A percentile compares a stretch with the other conserved stretches of the same genome.
These are phyloP conservation scores for Epinotia bilunana DNA, from an alignment of 2,888 invertebrate species.

Conservation along the genomic window DNA sequence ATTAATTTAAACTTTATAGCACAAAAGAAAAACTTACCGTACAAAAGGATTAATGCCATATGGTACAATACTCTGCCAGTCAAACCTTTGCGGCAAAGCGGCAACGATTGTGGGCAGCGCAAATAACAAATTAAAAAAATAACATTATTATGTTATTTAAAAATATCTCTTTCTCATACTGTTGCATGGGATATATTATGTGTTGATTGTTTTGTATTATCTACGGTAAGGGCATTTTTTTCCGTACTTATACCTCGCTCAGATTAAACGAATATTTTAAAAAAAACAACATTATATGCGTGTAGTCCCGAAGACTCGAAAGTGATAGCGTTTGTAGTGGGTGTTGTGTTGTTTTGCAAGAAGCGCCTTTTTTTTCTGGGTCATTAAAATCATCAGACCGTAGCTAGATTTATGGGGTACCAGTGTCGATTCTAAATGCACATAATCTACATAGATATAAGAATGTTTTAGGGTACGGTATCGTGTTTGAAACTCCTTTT, in stretches of 20 bases:
- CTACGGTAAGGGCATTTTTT: neutral
- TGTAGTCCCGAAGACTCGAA: neutral
- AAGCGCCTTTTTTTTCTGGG: constrained; percentile 3
- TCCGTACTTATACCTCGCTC: too few species aligned
- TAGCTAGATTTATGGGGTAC: constrained; percentile 16
- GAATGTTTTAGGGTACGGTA: neutral
- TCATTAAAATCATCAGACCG: constrained; percentile 16
- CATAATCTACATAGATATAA: constrained; percentile 4
- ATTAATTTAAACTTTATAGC: too few species aligned
- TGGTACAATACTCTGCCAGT: too few species aligned
- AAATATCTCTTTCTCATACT: neutral
- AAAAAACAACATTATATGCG: too few species aligned
- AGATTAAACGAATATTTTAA: too few species aligned
- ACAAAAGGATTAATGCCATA: too few species aligned
- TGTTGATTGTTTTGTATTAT: neutral
- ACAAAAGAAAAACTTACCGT: too few species aligned
- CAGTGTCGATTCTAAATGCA: constrained; percentile 1
- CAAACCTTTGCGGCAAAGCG: too few species aligned
- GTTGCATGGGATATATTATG: neutral
- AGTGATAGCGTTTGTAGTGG: constrained; percentile 1
- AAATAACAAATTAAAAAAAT: too few species aligned
- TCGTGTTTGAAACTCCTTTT: neutral
- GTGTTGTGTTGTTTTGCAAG: neutral
- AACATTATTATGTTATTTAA: too few species aligned
- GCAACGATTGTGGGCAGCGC: too few species aligned